phyloP scores from a whole-genome alignment of 2,888 invertebrate species.

The Stictocephala bisonia region DNA sequence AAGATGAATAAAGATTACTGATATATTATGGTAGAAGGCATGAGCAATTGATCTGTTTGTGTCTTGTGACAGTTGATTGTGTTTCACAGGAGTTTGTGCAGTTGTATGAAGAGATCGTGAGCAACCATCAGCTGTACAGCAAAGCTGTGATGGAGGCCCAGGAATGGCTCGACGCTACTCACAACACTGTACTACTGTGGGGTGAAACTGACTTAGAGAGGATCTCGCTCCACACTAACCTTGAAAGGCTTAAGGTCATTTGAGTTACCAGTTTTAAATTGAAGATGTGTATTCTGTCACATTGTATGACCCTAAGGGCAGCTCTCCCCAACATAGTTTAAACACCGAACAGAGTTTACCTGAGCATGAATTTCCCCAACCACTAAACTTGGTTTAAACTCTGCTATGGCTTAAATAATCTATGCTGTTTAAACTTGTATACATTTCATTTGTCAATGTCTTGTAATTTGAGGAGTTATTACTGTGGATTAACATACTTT shows the following conservation, averaged over 20 bases:
- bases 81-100: constrained; percentile 75
- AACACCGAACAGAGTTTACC: too few relatives aligned
- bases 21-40: background rate
- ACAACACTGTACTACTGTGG: constrained; percentile 84
- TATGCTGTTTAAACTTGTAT: too few relatives aligned
- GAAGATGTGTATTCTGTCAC: too few relatives aligned
- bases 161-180: constrained; percentile 88
- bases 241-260: constrained; percentile 79
- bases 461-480: too few relatives aligned
- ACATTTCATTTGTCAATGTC: too few relatives aligned
- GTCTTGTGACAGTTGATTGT: constrained; percentile 24
- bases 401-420: too few relatives aligned
- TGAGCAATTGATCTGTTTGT: background rate
- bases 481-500: too few relatives aligned
- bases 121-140: constrained; percentile 88
- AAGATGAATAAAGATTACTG: background rate
- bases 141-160: constrained; percentile 87
- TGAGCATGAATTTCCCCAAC: too few relatives aligned
- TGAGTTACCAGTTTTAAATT: too few relatives aligned
- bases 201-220: constrained; percentile 86
- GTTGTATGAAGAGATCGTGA: constrained; percentile 87
- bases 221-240: constrained; percentile 85
- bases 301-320: too few relatives aligned
- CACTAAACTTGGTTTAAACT: too few relatives aligned
- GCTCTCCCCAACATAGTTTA: too few relatives aligned